Evolutionary conservation across 2,113 vertebrate genomes (phyloP), one percentile per base, ranked within the genome.

Genomic region (Ailurus styani): DNA sequence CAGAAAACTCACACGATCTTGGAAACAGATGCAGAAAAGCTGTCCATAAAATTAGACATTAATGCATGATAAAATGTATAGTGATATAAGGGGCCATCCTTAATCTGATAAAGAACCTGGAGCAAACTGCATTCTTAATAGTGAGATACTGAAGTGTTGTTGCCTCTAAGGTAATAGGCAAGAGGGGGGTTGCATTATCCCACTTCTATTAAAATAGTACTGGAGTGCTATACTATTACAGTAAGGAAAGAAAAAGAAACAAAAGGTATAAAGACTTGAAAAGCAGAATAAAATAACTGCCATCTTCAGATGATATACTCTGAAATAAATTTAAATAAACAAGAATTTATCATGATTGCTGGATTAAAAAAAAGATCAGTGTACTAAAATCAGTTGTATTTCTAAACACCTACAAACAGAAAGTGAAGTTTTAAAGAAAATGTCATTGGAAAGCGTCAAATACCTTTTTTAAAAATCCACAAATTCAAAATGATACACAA

Each of bases 391-490:
- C 40, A 91, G 52, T 2, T 88, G 5, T 54, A 91, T 83, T 84
- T 91, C 54, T 82, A 96, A 95, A 86, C 57, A 68, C 34, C 15
- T 85, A 55, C 17, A 93, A 2, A 62, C 10, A 87, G 29, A 92
- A 77, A 89, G 68, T 64, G 18, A 94, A 78, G 66, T 55, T 86
- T 90, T 62, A 88, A 90, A 86, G 47, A 82, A 93, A 93, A 93
- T 83, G 34, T 87, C 34, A 68, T 37, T 50, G 50, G 60, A 78
- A 94, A 77, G 23, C 31, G 62, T 40, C 37, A 93, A 68, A 91
- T 47, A 57, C 10, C 13, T 93, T 79, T 78, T 79, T 78, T 23
- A 1, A 12, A 94, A 85, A 37, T 57, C 47, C 31, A 66, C 54
- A 92, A 93, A 96, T 78, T 87, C 50, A 72, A 90, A 93, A 62